Evolutionary conservation across 2,797 vertebrate species (phyloP).

Genomic region (Gymnothorax javanicus): DNA sequence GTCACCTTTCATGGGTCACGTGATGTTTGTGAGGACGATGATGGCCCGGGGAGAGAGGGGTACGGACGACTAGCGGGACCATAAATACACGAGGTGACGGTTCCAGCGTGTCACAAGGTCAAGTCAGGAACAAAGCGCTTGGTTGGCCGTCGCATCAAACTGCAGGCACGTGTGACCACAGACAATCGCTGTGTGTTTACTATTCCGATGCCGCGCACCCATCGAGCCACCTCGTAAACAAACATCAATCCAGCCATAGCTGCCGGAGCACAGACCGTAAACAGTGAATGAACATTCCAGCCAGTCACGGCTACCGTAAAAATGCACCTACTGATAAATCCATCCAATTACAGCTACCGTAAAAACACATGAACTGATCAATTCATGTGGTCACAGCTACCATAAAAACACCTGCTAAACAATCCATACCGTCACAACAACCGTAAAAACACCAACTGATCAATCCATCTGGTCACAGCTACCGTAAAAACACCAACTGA

Average conservation of each 20-base stretch:
- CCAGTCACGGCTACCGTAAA: too few species aligned
- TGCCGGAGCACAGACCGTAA: neutral
- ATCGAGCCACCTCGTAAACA: neutral
- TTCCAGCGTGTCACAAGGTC: conserved; percentile 29
- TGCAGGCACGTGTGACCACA: neutral
- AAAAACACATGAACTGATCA: too few species aligned
- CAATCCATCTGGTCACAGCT: too few species aligned
- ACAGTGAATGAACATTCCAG: neutral
- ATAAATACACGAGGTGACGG: conserved; percentile 27
- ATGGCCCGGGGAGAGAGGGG: neutral
- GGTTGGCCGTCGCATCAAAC: neutral
- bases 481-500: too few species aligned
- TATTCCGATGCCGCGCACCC: neutral
- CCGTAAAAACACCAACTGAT: neutral
- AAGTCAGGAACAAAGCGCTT: conserved; percentile 13
- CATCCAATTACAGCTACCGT: too few species aligned
- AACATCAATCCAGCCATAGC: neutral
- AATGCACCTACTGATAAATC: too few species aligned
- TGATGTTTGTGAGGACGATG: conserved; percentile 6
- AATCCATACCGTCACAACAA: too few species aligned
- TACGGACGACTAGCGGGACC: neutral
- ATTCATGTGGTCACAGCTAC: too few species aligned
- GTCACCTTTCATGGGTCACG: neutral
- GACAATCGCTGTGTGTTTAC: neutral
- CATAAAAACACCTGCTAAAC: too few species aligned